phyloP scores from a whole-genome alignment of 2,113 vertebrate species.

The Ammodytes marinus region DNA sequence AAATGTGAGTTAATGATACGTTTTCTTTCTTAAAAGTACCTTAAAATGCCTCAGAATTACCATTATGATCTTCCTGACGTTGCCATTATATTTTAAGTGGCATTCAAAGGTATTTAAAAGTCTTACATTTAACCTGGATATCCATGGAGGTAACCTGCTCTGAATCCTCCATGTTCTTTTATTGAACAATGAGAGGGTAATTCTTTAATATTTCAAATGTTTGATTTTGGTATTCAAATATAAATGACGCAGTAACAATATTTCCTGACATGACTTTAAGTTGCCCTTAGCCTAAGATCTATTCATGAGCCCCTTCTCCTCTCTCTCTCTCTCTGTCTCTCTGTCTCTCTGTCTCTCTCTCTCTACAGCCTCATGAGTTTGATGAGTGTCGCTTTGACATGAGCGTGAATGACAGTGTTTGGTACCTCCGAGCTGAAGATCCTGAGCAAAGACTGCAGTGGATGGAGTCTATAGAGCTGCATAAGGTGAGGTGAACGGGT shows the following conservation, averaged over 20 bases:
- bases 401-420: constrained; percentile 97
- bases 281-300: background rate
- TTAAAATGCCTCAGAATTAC: too few relatives aligned
- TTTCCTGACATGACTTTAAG: constrained; percentile 16
- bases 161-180: background rate
- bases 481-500: constrained; percentile 88
- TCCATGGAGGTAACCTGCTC: background rate
- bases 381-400: constrained; percentile 99
- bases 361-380: constrained; percentile 95
- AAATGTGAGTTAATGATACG: too few relatives aligned
- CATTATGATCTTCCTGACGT: too few relatives aligned
- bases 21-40: too few relatives aligned
- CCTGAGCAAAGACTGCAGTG: constrained; percentile 94
- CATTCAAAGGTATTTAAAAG: too few relatives aligned
- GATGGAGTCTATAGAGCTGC: constrained; percentile 96
- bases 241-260: background rate
- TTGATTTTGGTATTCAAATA: constrained; percentile 13
- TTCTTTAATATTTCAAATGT: background rate
- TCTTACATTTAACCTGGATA: too few relatives aligned
- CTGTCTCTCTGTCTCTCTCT: constrained; percentile 43
- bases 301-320: constrained; percentile 34
- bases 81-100: too few relatives aligned
- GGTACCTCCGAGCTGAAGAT: constrained; percentile 97
- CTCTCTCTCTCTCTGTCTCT: constrained; percentile 45
- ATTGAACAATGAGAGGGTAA: background rate